Base-by-base conservation (phyloP, 2,797 vertebrate species). In the Crenuchus spilurus region DNA sequence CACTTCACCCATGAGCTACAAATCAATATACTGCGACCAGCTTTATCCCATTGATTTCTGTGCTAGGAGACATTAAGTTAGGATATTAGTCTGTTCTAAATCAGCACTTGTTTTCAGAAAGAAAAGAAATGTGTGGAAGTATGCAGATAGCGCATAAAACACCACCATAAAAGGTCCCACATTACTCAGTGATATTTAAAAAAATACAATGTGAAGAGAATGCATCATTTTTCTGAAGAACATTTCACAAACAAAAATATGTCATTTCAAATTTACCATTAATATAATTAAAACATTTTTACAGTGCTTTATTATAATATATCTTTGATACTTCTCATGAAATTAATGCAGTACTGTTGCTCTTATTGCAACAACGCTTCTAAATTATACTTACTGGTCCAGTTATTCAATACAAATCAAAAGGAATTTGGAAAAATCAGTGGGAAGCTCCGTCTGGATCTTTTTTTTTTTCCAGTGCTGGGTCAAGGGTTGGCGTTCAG, bases 291-390 rank as follows among this genome's bases (percentile, higher is more conserved):
- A 91, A 94, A 94, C 84, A 80, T 85, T 84, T 92, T 87, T 94
- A 94, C 94, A 95, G 93, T 93, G 92, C 92, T 93, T 94, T 85
- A 90, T 88, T 85, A 83, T 88, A 89, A 91, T 86, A 89, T 87
- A 91, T 89, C 89, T 86, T 90, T 85, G 84, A 92, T 83, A 90
- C 84, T 87, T 87, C 88, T 76, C 78, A 84, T 83, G 80, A 74
- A 85, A 87, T 89, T 71, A 82, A 84, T 67, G 72, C 79, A 71
- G 72, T 70, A 84, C 76, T 42, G 83, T 87, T 82, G 85, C 87
- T 89, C 82, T 91, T 89, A 91, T 85, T 88, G 87, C 86, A 88
- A 90, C 77, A 61, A 80, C 73, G 75, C 83, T 84, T 89, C 90
- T 92, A 91, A 87, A 82, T 86, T 79, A 87, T 86, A 90, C 80